Conservation (phyloP, 2,888 invertebrate species). For the Synanthedon vespiformis region DNA sequence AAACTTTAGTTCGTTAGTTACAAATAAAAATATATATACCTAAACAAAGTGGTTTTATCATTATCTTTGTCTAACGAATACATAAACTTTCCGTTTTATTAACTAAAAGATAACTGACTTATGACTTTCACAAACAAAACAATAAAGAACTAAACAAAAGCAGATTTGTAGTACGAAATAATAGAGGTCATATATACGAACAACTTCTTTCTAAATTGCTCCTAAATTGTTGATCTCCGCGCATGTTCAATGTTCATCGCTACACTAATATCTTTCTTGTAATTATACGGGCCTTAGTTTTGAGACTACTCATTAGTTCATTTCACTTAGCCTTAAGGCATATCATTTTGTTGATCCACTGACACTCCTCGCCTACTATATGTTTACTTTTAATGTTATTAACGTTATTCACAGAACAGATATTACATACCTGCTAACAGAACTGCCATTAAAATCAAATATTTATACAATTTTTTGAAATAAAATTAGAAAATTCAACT, state of each 20-base stretch:
- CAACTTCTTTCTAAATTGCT: neutral
- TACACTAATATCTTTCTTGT: conserved; percentile 6
- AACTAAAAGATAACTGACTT: too few relatives aligned
- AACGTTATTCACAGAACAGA: conserved; percentile 3
- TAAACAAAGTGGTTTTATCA: neutral
- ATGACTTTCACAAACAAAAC: too few relatives aligned
- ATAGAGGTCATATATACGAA: neutral
- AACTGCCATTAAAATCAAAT: too few relatives aligned
- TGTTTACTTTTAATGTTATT: conserved; percentile 20
- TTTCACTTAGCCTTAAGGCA: conserved; percentile 18
- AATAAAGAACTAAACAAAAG: too few relatives aligned
- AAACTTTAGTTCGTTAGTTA: neutral
- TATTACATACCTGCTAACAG: too few relatives aligned
- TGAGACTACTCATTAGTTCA: conserved; percentile 13
- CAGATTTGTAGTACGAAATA: neutral
- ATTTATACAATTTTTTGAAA: too few relatives aligned
- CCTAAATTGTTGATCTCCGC: neutral
- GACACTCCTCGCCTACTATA: conserved; percentile 17
- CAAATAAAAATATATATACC: neutral
- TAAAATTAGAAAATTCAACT: too few relatives aligned
- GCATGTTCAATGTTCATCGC: neutral
- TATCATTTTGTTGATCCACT: conserved; percentile 14
- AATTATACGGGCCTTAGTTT: conserved; percentile 15
- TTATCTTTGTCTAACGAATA: too few relatives aligned
- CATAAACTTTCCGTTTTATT: too few relatives aligned